phyloP scores from a whole-genome alignment of 2,113 vertebrate genomes.

The Chascanopsetta lugubris region DNA sequence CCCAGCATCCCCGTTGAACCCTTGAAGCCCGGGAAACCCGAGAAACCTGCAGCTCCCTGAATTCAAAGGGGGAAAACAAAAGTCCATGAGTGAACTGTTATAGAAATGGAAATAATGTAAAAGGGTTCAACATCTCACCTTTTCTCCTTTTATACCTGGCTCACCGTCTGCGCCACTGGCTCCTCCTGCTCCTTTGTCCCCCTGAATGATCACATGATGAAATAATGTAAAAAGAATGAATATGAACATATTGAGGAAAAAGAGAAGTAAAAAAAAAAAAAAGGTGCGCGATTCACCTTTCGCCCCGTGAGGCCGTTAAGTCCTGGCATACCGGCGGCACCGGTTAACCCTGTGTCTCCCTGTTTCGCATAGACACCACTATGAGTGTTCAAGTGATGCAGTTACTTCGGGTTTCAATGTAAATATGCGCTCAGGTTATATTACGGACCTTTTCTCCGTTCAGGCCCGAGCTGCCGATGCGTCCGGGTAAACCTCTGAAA shows the following conservation, averaged over 20 bases:
- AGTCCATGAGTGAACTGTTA: neutral
- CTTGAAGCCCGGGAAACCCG: constrained; percentile 87
- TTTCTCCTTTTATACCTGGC: constrained; percentile 84
- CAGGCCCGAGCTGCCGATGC: constrained; percentile 73
- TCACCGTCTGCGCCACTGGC: constrained; percentile 74
- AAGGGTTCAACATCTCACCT: constrained; percentile 70
- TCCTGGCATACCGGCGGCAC: constrained; percentile 82
- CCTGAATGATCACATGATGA: constrained; percentile 69
- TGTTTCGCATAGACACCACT: constrained; percentile 49
- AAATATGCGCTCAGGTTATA: neutral
- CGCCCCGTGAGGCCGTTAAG: constrained; percentile 76
- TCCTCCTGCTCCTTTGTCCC: constrained; percentile 81
- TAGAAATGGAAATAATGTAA: too few relatives aligned
- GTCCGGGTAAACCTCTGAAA: constrained; percentile 82
- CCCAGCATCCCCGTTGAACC: constrained; percentile 82
- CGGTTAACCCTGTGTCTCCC: constrained; percentile 83
- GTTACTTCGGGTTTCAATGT: neutral
- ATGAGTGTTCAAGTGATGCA: too few relatives aligned
- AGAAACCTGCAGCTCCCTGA: constrained; percentile 84
- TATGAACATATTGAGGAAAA: neutral
- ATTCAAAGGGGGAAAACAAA: neutral
- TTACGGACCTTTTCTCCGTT: constrained; percentile 80
- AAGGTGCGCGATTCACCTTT: constrained; percentile 78
- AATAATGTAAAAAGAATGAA: neutral
- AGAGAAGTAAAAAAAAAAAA: neutral